These are phyloP conservation scores for Cheirogaleus major DNA, from an alignment of 2,797 vertebrate genomes.

Conservation along the genomic window DNA sequence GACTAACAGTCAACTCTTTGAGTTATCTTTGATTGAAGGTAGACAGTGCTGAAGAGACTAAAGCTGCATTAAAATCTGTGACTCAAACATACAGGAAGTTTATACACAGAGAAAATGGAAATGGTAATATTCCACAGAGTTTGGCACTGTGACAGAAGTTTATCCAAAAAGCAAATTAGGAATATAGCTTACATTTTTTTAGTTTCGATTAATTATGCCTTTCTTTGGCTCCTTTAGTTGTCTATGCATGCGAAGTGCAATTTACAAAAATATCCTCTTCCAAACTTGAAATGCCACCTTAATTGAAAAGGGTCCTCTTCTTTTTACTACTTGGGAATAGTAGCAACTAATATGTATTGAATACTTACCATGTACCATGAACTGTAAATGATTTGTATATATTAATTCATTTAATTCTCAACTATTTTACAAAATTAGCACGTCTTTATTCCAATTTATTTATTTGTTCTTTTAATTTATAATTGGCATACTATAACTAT, in stretches of 20 bases:
- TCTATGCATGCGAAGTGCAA: neutral
- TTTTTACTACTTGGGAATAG: neutral
- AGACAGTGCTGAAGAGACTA: neutral
- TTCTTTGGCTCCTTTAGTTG: neutral
- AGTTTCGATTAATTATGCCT: neutral
- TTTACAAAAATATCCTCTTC: neutral
- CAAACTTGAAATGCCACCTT: neutral
- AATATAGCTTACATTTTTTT: neutral
- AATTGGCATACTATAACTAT: neutral
- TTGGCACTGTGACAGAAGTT: neutral
- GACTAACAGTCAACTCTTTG: neutral
- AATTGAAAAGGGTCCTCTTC: neutral
- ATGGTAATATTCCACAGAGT: neutral
- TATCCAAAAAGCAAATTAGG: neutral
- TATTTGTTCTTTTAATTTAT: neutral
- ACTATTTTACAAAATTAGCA: neutral
- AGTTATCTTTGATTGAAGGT: neutral
- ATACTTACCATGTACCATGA: neutral
- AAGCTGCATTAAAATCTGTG: neutral
- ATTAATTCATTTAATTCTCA: neutral
- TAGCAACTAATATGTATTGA: neutral
- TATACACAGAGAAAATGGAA: neutral
- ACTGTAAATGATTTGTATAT: neutral
- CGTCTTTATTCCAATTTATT: neutral
- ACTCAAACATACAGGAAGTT: neutral